Percentiles rank a stretch among this genome's conserved stretches.
phyloP scores from a whole-genome alignment of 53 echinoderm and acorn worm species.

The Crossaster papposus region DNA sequence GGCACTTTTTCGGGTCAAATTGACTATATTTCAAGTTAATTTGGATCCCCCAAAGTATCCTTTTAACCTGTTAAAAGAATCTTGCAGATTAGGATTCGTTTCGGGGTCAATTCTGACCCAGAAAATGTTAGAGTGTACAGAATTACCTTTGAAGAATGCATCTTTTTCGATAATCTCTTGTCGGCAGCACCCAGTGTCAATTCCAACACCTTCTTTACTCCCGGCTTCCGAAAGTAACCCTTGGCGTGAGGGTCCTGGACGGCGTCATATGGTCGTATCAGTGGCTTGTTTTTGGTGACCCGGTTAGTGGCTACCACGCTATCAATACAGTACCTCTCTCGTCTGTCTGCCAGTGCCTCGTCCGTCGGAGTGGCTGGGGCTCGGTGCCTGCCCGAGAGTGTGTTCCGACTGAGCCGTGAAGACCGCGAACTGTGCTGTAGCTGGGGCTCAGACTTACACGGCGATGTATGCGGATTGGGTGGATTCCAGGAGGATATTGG shows the following conservation, averaged over 20 bases:
- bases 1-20: no score
- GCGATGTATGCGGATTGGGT: not conserved
- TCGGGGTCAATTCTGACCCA: no score
- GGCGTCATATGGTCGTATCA: conserved; percentile 67
- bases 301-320: conserved; percentile 75
- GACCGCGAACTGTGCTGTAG: not conserved
- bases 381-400: conserved; percentile 69
- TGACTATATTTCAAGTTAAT: no score
- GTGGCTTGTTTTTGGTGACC: conserved; percentile 72
- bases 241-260: conserved; percentile 67
- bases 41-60: no score
- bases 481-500: not conserved
- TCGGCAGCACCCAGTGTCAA: conserved; percentile 36
- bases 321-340: conserved; percentile 67
- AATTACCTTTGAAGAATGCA: not conserved
- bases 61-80: no score
- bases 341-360: conserved; percentile 42
- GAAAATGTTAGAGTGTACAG: not conserved
- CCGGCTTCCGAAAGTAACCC: conserved; percentile 67
- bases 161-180: not conserved
- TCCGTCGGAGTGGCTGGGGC: conserved; percentile 59
- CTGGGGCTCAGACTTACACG: not conserved
- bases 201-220: conserved; percentile 60
- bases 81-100: no score
- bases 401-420: conserved; percentile 25